Evolutionary conservation across 2,888 invertebrate genomes (phyloP).

Genomic region (Lacanobia oleracea): DNA sequence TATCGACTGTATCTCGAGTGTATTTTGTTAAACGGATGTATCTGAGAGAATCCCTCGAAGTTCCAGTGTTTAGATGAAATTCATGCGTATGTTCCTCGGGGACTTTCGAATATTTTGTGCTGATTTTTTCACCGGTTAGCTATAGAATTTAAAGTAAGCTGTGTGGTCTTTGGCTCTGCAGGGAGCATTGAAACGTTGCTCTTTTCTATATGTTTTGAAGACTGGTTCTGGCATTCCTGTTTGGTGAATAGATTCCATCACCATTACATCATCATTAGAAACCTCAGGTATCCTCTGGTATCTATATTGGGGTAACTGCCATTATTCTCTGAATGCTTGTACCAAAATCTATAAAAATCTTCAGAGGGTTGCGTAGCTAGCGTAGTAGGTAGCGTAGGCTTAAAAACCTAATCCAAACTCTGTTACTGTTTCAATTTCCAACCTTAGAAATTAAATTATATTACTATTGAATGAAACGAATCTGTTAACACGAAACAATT

Average conservation of each 20-base stretch:
- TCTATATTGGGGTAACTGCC: neutral
- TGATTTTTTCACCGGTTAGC: conserved; percentile 31
- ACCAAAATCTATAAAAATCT: neutral
- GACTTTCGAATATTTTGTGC: conserved; percentile 34
- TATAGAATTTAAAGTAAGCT: conserved; percentile 5
- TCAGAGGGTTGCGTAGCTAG: neutral
- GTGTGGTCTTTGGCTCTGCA: conserved; percentile 37
- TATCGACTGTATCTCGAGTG: conserved; percentile 59
- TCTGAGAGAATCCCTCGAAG: conserved; percentile 40
- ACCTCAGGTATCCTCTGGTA: no score
- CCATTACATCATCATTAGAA: neutral
- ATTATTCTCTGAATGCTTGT: neutral
- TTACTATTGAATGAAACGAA: conserved; percentile 32
- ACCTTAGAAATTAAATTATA: conserved; percentile 23
- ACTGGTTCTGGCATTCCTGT: neutral
- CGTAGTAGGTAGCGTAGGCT: no score
- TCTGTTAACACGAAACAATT: conserved; percentile 47
- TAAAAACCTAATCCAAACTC: no score
- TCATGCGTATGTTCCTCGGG: conserved; percentile 35
- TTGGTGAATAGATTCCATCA: neutral
- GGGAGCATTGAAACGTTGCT: neutral
- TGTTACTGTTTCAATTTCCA: conserved; percentile 1
- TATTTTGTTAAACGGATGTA: conserved; percentile 65
- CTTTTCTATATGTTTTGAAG: neutral
- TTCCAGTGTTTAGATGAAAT: conserved; percentile 58